Percentiles rank a stretch among this genome's conserved stretches.
These are phyloP conservation scores for Busseola fusca DNA, from an alignment of 2,888 invertebrate species.

Conservation along the genomic window DNA sequence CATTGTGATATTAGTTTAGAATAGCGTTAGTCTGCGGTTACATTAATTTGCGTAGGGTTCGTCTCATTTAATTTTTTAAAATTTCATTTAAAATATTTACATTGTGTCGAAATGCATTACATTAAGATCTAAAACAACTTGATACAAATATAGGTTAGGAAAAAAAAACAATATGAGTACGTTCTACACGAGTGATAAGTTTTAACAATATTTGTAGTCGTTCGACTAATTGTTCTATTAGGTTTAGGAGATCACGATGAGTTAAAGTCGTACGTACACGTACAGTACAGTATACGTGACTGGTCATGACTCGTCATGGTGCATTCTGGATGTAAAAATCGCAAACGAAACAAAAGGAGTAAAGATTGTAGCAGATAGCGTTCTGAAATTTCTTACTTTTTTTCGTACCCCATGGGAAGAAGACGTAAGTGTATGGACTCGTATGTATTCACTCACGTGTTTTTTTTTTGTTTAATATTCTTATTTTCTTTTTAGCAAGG, in stretches of 20 bases:
- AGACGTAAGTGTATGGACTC: not conserved
- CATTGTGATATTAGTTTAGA: not conserved
- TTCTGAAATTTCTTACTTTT: too few relatives aligned
- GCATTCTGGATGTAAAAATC: not conserved
- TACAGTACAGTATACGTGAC: too few relatives aligned
- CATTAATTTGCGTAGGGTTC: conserved; percentile 1
- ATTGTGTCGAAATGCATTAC: too few relatives aligned
- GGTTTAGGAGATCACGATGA: not conserved
- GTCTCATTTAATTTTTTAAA: too few relatives aligned
- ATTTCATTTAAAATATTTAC: too few relatives aligned
- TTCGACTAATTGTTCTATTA: not conserved
- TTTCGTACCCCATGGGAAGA: too few relatives aligned
- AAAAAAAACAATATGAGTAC: too few relatives aligned
- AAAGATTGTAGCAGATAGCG: not conserved
- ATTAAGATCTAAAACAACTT: too few relatives aligned
- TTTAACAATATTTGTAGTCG: too few relatives aligned
- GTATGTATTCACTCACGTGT: not conserved
- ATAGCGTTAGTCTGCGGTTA: not conserved
- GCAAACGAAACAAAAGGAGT: not conserved
- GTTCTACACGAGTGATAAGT: too few relatives aligned
- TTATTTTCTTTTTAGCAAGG: not conserved
- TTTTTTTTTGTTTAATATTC: not conserved
- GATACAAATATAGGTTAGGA: too few relatives aligned
- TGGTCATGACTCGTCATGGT: not conserved
- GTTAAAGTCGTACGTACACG: not conserved